phyloP scores from a whole-genome alignment of 2,113 vertebrate genomes.

The Rhinichthys klamathensis region DNA sequence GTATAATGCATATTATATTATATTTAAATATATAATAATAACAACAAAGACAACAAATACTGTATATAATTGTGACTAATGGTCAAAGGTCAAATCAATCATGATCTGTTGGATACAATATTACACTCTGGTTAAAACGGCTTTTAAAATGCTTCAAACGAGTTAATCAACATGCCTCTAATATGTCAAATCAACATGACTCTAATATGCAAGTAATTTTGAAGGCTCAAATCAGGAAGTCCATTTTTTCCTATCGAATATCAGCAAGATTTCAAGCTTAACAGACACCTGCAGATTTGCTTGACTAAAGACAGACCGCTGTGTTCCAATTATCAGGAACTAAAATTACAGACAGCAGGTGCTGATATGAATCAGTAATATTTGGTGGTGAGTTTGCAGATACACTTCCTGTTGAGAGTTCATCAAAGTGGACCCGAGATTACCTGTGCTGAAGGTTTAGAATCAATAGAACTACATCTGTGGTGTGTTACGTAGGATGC shows the following conservation, averaged over 20 bases:
- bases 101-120: not conserved
- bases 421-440: not conserved
- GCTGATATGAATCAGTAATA: not conserved
- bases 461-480: not conserved
- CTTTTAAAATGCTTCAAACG: not conserved
- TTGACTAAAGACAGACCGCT: slow-evolving; percentile 13
- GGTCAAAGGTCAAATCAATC: not conserved
- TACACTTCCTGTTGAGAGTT: not conserved
- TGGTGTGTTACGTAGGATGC: not conserved
- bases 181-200: too few species aligned
- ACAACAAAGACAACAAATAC: too few species aligned
- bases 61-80: too few species aligned
- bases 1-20: too few species aligned
- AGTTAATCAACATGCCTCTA: not conserved
- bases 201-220: too few species aligned
- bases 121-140: not conserved
- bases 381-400: not conserved
- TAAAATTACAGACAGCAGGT: not conserved
- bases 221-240: not conserved
- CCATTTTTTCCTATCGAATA: not conserved
- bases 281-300: not conserved
- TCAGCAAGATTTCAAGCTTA: slow-evolving; percentile 2
- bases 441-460: not conserved
- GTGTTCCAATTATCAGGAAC: not conserved
- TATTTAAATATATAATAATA: too few species aligned